phyloP scores from a whole-genome alignment of 2,797 vertebrate genomes.

The Rousettus madagascariensis region DNA sequence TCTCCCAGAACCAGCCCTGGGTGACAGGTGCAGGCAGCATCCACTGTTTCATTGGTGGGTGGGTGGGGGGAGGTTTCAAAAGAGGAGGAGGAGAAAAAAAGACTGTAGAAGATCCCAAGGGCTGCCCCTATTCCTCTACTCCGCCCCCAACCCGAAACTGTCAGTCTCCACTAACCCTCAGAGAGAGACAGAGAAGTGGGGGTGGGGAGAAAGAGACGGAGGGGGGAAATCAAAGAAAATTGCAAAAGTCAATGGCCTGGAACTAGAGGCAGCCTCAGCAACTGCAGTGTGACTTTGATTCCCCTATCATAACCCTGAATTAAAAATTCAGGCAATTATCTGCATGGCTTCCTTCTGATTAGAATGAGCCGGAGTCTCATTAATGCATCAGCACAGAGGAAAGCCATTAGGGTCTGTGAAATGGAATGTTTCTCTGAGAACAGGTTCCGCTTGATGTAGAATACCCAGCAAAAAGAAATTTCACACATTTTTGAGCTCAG shows the following conservation, averaged over 20 bases:
- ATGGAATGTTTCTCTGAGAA: slow-evolving; percentile 92
- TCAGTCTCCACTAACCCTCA: slow-evolving; percentile 47
- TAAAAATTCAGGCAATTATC: slow-evolving; percentile 97
- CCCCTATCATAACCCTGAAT: slow-evolving; percentile 90
- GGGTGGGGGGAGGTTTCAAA: slow-evolving; percentile 23
- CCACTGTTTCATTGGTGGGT: not conserved
- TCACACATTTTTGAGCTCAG: slow-evolving; percentile 83
- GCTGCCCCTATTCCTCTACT: not conserved
- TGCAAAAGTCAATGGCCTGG: slow-evolving; percentile 86
- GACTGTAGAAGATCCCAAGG: slow-evolving; percentile 51
- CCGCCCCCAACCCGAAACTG: slow-evolving; percentile 59
- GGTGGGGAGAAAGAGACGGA: not conserved
- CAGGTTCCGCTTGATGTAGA: slow-evolving; percentile 88
- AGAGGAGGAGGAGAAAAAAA: slow-evolving; percentile 35
- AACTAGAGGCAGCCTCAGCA: slow-evolving; percentile 83
- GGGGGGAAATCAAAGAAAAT: slow-evolving; percentile 85
- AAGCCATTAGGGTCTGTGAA: slow-evolving; percentile 89
- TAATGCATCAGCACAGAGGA: slow-evolving; percentile 94
- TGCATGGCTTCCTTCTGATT: slow-evolving; percentile 96
- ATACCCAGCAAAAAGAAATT: slow-evolving; percentile 84
- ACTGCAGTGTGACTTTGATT: slow-evolving; percentile 89
- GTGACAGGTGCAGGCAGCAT: slow-evolving; percentile 67
- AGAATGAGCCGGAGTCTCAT: slow-evolving; percentile 91
- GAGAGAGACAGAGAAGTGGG: slow-evolving; percentile 49
- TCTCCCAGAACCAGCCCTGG: slow-evolving; percentile 83